phyloP scores from a whole-genome alignment of 2,797 vertebrate species.

The Bradypodion pumilum region DNA sequence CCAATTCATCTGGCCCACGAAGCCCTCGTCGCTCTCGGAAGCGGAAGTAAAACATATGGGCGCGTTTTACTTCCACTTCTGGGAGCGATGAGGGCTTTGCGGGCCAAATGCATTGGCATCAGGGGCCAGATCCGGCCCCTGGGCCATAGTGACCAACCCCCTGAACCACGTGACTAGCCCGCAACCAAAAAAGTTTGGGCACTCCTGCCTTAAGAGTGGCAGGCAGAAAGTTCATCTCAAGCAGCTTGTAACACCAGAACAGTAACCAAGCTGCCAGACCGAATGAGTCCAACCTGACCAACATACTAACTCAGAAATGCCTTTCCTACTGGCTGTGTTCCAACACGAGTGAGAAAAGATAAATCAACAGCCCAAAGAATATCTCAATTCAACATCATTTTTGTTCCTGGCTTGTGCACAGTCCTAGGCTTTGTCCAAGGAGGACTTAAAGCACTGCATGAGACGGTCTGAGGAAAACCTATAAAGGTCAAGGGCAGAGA shows the following conservation, averaged over 20 bases:
- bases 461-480: not conserved
- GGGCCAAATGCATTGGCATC: too few species aligned
- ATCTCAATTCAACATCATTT: not conserved
- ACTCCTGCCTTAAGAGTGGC: slow-evolving; percentile 1
- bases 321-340: not conserved
- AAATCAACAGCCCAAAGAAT: slow-evolving; percentile 18
- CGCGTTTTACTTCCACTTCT: too few species aligned
- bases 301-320: not conserved
- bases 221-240: slow-evolving; percentile 33
- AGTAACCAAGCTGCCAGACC: slow-evolving; percentile 28
- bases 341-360: slow-evolving; percentile 14
- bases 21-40: too few species aligned
- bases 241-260: slow-evolving; percentile 32
- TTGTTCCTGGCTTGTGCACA: slow-evolving; percentile 1
- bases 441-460: slow-evolving; percentile 26
- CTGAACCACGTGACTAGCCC: too few species aligned
- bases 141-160: too few species aligned
- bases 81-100: too few species aligned
- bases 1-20: too few species aligned
- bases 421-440: slow-evolving; percentile 15
- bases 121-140: too few species aligned
- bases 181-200: too few species aligned
- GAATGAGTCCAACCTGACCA: slow-evolving; percentile 48
- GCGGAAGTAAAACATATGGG: too few species aligned
- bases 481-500: slow-evolving; percentile 36